Conservation (phyloP, 2,888 invertebrate species). For the Malacosoma neustria region DNA sequence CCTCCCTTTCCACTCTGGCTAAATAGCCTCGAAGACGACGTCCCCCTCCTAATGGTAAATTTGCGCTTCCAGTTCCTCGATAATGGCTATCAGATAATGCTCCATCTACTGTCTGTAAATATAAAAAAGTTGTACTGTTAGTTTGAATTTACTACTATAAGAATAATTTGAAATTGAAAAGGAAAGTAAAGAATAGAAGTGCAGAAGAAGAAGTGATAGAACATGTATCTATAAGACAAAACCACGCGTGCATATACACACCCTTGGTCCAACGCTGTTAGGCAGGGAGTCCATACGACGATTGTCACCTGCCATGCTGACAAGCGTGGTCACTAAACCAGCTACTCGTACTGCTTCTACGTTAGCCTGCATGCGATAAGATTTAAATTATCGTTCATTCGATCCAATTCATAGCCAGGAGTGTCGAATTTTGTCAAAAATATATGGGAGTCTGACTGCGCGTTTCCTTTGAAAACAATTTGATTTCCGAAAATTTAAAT, state of each 20-base stretch:
- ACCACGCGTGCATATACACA: conserved; percentile 41
- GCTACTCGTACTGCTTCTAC: conserved; percentile 89
- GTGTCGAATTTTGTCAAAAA: conserved; percentile 19
- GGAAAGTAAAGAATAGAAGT: neutral
- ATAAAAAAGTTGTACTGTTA: no score
- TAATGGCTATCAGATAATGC: conserved; percentile 47
- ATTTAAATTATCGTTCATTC: conserved; percentile 62
- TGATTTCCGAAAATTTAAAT: conserved; percentile 60
- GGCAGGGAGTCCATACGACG: conserved; percentile 67
- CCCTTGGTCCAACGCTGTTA: conserved; percentile 71
- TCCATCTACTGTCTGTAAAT: conserved; percentile 60
- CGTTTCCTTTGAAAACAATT: conserved; percentile 26
- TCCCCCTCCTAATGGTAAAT: conserved; percentile 78
- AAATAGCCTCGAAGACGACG: conserved; percentile 85
- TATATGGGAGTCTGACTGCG: conserved; percentile 24
- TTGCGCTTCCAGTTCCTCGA: conserved; percentile 40
- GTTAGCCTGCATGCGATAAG: conserved; percentile 79
- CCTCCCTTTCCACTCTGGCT: conserved; percentile 85
- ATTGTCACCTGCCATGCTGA: conserved; percentile 84
- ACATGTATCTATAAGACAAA: conserved; percentile 13
- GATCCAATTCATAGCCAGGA: conserved; percentile 21
- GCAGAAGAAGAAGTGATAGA: neutral
- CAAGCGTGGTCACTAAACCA: conserved; percentile 87
- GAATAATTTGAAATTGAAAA: neutral
- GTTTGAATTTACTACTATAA: no score